Evolutionary conservation across 2,797 vertebrate species (phyloP).

Genomic region (Cossypha niveicapilla): DNA sequence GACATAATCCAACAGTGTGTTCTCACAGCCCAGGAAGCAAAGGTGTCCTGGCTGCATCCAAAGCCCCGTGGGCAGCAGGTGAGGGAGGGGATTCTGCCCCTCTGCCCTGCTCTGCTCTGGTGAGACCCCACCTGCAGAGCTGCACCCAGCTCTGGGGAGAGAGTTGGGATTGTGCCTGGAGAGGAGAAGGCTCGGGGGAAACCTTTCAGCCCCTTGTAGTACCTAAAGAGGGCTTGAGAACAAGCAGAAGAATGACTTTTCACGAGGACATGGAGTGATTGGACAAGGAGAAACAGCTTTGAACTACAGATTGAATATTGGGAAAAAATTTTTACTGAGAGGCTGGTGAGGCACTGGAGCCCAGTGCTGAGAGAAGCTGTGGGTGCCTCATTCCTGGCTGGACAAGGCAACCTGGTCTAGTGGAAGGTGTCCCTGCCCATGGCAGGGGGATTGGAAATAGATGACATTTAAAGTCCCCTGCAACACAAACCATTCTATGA

Average conservation of each 20-base stretch:
- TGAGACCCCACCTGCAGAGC: background rate
- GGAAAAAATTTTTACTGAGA: background rate
- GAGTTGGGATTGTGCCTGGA: background rate
- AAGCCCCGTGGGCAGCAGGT: accelerated
- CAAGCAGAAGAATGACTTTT: background rate
- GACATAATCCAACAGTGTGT: background rate
- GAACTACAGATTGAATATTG: background rate
- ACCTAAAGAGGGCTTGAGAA: background rate
- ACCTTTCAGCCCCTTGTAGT: background rate
- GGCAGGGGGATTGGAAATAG: background rate
- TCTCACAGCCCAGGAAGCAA: background rate
- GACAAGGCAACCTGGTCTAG: accelerated
- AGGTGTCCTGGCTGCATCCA: accelerated
- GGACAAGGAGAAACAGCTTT: background rate
- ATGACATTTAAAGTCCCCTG: background rate
- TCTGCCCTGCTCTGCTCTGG: background rate
- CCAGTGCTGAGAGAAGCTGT: no score
- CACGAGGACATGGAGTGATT: no score
- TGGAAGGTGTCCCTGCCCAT: background rate
- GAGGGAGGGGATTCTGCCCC: background rate
- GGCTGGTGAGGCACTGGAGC: background rate
- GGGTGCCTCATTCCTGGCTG: background rate
- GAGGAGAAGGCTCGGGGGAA: background rate
- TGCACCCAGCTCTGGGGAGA: background rate
- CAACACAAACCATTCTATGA: background rate